Percentiles rank a stretch among this genome's conserved stretches.
Evolutionary conservation across 2,797 vertebrate genomes (phyloP).

Genomic region (Enteromius fasciolatus): DNA sequence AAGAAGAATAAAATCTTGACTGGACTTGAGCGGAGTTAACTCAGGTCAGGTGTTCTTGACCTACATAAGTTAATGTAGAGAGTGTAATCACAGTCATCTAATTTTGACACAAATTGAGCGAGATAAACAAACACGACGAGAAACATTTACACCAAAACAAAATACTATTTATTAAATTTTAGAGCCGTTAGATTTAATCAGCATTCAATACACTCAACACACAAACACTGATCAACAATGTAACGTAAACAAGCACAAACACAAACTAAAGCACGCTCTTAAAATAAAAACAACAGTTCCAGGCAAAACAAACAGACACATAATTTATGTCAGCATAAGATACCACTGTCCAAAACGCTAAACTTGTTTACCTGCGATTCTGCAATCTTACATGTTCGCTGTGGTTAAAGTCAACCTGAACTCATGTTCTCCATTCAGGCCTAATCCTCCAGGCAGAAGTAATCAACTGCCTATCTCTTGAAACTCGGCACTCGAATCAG

Average conservation of each 20-base stretch:
- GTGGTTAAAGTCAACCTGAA: neutral
- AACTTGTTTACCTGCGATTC: conserved; percentile 18
- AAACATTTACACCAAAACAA: neutral
- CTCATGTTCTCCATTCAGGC: neutral
- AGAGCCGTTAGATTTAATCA: neutral
- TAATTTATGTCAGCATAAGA: neutral
- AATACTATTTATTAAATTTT: neutral
- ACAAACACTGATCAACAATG: neutral
- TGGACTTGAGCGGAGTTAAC: neutral
- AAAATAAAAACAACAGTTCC: conserved; percentile 3
- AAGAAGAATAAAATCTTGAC: neutral
- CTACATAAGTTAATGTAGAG: neutral
- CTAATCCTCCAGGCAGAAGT: neutral
- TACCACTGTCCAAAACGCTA: neutral
- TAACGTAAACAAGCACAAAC: conserved; percentile 21
- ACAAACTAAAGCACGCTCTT: neutral
- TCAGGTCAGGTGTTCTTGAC: conserved; percentile 20
- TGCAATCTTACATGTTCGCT: conserved; percentile 12
- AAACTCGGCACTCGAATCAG: neutral
- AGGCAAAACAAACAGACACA: neutral
- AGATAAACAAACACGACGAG: neutral
- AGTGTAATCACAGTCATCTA: neutral
- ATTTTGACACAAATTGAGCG: conserved; percentile 3
- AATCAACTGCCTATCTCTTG: neutral
- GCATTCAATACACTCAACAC: neutral